Base-by-base conservation (phyloP, 2,113 vertebrate species). In the Caracal caracal region DNA sequence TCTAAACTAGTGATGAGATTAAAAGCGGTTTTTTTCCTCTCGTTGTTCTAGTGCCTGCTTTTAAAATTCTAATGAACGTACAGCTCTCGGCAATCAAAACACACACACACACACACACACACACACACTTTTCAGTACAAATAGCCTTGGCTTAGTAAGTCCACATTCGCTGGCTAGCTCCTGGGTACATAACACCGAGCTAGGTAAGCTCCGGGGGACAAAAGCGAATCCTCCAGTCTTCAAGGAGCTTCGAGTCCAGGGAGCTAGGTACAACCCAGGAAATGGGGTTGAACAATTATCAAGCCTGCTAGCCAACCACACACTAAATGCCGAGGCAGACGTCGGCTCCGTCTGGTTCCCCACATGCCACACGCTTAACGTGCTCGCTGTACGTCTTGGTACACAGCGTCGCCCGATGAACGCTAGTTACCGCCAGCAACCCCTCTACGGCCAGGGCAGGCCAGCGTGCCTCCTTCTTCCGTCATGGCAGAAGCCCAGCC, bases 371-470 rank as follows among this genome's bases (percentile, higher is more conserved):
- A 4, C 35, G 19, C 0, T 7, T 5, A 4, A 19, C 2, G 11
- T 40, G 7, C 3, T 6, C 2, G 19, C 61, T 22, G 24, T 22
- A 6, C 43, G 16, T 65, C 43, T 33, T 3, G n/a, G 61, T 53
- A 28, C 10, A 0, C 0, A 22, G 63, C 15, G 35, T 20, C 10
- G 11, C 73, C 43, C 47, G 4, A 7, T 2, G 20, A 70, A 20
- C 59, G 16, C 0, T 0, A 6, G 37, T 33, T 17, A 5, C 12
- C 7, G 10, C 33, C 6, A 6, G 40, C 51, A 63, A 13, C 4
- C 26, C 12, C 80, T 59, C 63, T 47, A 15, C 24, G 47, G 40
- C 30, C 13, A 2, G 2, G 11, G 35, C 20, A 15, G 17, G 40
- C 37, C 2, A 2, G 10, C 75, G 51, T 51, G 10, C 78, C 26